A percentile compares a stretch with the other conserved stretches of the same genome.
Conservation (phyloP, 2,113 vertebrate species). For the Bungarus multicinctus region DNA sequence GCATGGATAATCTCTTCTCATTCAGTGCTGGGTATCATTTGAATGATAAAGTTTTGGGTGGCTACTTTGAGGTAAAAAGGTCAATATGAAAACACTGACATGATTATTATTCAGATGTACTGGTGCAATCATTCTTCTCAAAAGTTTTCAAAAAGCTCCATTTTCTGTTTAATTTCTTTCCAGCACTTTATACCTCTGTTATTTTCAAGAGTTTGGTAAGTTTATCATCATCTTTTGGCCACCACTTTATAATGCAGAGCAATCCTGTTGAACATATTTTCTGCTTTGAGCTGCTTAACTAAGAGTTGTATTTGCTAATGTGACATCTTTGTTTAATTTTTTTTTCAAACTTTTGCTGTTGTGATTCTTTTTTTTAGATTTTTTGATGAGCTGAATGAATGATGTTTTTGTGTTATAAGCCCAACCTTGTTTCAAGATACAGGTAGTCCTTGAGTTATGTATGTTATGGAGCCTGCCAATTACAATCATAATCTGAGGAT, state of each 20-base stretch:
- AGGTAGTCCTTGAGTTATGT: no score
- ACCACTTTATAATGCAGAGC: neutral
- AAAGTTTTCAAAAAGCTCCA: neutral
- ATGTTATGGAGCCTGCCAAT: no score
- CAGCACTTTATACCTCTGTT: neutral
- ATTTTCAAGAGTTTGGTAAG: neutral
- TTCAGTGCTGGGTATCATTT: neutral
- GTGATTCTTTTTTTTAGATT: no score
- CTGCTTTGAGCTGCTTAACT: no score
- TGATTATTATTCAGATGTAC: no score
- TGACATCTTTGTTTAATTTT: no score
- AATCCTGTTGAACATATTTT: neutral
- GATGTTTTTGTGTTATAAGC: neutral
- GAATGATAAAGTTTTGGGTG: neutral
- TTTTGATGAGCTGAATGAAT: neutral
- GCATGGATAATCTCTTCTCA: neutral
- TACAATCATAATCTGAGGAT: no score
- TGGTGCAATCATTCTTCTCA: neutral
- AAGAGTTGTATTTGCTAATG: no score
- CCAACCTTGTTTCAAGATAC: neutral
- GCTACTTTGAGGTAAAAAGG: neutral
- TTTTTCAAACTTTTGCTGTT: no score
- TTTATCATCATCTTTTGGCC: neutral
- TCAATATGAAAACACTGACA: neutral
- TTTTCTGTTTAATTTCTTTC: neutral